Conservation (phyloP, 2,888 invertebrate species). For the Drosophila kokeensis region DNA sequence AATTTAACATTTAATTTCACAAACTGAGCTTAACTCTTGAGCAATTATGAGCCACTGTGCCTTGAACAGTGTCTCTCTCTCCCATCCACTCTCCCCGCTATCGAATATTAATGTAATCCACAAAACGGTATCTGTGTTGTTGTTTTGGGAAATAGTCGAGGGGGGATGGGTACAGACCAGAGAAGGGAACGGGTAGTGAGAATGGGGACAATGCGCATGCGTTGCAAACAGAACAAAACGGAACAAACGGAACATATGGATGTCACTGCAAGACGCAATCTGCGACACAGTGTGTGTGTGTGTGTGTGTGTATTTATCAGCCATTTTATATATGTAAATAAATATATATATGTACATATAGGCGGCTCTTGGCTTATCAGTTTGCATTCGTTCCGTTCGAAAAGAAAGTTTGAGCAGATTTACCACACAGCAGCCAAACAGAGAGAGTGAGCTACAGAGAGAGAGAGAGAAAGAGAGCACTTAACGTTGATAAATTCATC, state of each 20-base stretch:
- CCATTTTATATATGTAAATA: slow-evolving; percentile 2
- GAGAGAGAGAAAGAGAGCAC: neutral
- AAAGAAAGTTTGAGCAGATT: slow-evolving; percentile 38
- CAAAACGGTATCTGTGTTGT: slow-evolving; percentile 53
- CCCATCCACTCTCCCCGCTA: neutral
- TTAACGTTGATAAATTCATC: slow-evolving; percentile 34
- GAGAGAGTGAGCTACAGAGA: neutral
- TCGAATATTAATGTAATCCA: slow-evolving; percentile 66
- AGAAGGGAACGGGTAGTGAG: neutral
- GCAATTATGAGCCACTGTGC: slow-evolving; percentile 54
- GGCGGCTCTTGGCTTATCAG: slow-evolving; percentile 56
- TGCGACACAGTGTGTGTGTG: slow-evolving; percentile 14
- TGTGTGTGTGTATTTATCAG: slow-evolving; percentile 38
- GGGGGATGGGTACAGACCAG: slow-evolving; percentile 14
- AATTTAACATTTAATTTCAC: slow-evolving; percentile 7
- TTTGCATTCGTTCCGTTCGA: slow-evolving; percentile 49
- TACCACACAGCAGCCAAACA: slow-evolving; percentile 30
- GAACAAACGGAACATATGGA: slow-evolving; percentile 52
- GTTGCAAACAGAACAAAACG: slow-evolving; percentile 29
- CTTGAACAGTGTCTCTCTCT: slow-evolving; percentile 28
- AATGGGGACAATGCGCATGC: slow-evolving; percentile 50
- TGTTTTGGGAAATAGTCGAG: slow-evolving; percentile 36
- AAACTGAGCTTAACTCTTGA: neutral
- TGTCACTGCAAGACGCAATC: slow-evolving; percentile 19
- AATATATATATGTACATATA: slow-evolving; percentile 3